Percentiles rank a stretch among this genome's conserved stretches.
Conservation (phyloP, 2,888 invertebrate species). For the Eupithecia abbreviata region DNA sequence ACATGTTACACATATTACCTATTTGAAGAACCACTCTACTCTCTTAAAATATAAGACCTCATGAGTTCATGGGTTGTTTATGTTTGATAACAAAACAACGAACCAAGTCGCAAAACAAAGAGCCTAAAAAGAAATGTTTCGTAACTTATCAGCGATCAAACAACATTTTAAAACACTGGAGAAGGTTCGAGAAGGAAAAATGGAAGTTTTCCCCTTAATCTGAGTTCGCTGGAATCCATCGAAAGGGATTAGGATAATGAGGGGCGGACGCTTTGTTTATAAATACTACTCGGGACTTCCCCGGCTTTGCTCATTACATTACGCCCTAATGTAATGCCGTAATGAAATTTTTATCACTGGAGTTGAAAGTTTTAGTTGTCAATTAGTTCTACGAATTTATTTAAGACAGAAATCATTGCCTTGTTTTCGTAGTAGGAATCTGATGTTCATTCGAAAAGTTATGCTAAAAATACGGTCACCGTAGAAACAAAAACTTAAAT, state of each 20-base stretch:
- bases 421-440: not conserved
- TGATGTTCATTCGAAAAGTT: not conserved
- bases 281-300: conserved; percentile 47
- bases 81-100: conserved; percentile 19
- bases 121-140: conserved; percentile 49
- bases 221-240: conserved; percentile 45
- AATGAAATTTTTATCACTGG: conserved; percentile 35
- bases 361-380: conserved; percentile 23
- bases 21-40: not conserved
- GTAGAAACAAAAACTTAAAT: not conserved
- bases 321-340: conserved; percentile 33
- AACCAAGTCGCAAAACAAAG: conserved; percentile 29
- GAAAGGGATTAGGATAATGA: conserved; percentile 56
- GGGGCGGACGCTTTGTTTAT: conserved; percentile 47
- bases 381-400: conserved; percentile 3
- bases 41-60: not conserved
- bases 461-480: not conserved
- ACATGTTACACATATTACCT: not conserved
- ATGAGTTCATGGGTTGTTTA: conserved; percentile 9
- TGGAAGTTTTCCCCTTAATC: conserved; percentile 47
- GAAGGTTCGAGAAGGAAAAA: conserved; percentile 49
- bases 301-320: conserved; percentile 33
- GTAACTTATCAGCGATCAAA: conserved; percentile 54
- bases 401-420: not conserved
- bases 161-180: conserved; percentile 50